A percentile compares a stretch with the other conserved stretches of the same genome.
Conservation (phyloP, 2,797 vertebrate genomes). For the Parotocinclus haroldoi region DNA sequence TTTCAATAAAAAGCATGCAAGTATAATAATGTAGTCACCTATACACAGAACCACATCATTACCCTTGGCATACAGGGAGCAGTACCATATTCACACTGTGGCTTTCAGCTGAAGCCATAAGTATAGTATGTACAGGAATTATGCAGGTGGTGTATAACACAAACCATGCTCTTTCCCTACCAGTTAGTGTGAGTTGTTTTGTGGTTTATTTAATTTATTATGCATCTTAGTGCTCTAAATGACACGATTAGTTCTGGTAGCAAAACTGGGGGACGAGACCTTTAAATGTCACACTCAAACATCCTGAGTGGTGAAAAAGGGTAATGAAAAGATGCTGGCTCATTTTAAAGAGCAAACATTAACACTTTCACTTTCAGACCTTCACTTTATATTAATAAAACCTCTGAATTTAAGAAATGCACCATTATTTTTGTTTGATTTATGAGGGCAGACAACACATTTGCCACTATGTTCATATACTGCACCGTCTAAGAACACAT, state of each 20-base stretch:
- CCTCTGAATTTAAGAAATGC: no score
- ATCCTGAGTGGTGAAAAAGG: conserved; percentile 27
- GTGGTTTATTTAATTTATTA: conserved; percentile 25
- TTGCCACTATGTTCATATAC: no score
- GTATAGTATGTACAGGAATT: background rate
- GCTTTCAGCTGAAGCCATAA: background rate
- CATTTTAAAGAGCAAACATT: conserved; percentile 30
- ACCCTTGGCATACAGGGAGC: background rate
- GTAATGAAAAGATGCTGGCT: conserved; percentile 13
- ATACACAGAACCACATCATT: no score
- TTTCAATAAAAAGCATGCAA: no score
- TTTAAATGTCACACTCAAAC: conserved; percentile 37
- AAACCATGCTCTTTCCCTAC: background rate
- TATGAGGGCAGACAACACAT: no score
- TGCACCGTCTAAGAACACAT: no score
- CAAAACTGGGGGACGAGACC: conserved; percentile 27
- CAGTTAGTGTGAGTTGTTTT: conserved; percentile 1
- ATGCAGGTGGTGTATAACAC: background rate
- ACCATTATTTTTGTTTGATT: no score
- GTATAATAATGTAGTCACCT: no score
- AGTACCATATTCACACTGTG: background rate
- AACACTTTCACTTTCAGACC: conserved; percentile 13
- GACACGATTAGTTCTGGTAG: conserved; percentile 40
- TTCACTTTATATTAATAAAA: no score
- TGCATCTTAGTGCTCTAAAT: conserved; percentile 22